Percentiles rank a stretch among this genome's conserved stretches.
Evolutionary conservation across 2,797 vertebrate species (phyloP).

Genomic region (Apogon talboti): DNA sequence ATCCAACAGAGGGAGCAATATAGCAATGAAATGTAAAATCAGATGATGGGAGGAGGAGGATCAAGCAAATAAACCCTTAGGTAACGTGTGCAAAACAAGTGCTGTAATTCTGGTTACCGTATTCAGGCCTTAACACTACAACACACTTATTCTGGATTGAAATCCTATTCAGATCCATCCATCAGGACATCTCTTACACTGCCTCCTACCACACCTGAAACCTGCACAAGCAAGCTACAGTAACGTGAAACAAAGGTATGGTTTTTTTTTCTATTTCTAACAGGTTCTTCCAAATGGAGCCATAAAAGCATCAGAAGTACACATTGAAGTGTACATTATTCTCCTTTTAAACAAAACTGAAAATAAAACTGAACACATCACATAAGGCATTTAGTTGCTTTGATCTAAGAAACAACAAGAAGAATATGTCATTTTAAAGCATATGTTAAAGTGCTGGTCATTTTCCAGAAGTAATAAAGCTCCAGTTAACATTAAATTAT

Average conservation of each 20-base stretch:
- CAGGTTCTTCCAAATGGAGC: conserved; percentile 31
- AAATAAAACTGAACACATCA: conserved; percentile 8
- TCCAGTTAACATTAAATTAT: conserved; percentile 14
- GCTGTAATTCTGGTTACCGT: conserved; percentile 67
- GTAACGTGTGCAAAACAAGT: conserved; percentile 81
- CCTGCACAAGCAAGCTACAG: conserved; percentile 54
- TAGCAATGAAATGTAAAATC: conserved; percentile 75
- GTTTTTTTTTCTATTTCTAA: conserved; percentile 44
- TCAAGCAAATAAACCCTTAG: conserved; percentile 64
- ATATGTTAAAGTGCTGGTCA: conserved; percentile 1
- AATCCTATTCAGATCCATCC: conserved; percentile 29
- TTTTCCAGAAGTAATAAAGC: conserved; percentile 2
- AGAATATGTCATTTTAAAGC: background rate
- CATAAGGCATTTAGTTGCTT: background rate
- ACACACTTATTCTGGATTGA: conserved; percentile 57
- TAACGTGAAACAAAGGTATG: conserved; percentile 68
- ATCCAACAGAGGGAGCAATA: conserved; percentile 77
- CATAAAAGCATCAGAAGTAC: conserved; percentile 29
- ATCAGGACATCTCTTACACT: conserved; percentile 39
- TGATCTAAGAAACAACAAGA: conserved; percentile 4
- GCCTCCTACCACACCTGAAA: conserved; percentile 48
- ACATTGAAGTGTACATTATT: conserved; percentile 4
- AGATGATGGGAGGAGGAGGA: conserved; percentile 73
- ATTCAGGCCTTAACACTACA: conserved; percentile 62
- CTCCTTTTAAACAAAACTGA: background rate